Evolutionary conservation across 2,888 invertebrate genomes (phyloP), one percentile per base, ranked within the genome.

Genomic region (Incurvaria masculella): DNA sequence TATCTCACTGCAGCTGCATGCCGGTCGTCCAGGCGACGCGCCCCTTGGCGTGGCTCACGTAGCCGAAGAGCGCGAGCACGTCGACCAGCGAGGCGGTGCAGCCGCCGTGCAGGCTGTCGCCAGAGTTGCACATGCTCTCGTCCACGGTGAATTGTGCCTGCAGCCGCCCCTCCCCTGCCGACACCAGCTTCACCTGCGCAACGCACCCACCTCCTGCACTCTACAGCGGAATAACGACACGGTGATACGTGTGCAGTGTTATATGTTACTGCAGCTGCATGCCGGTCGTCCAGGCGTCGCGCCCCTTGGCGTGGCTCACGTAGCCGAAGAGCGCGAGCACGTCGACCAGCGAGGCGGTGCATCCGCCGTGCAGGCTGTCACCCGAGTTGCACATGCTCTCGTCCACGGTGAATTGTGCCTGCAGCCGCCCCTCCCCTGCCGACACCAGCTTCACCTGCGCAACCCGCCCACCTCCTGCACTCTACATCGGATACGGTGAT

Each of bases 361-460:
- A 67, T 0, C 67, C 67, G 18, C 67, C 67, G 40, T 67, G 67
- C n/a, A 67, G 39, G 0, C 52, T 45, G 2, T 56, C 55, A 2
- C 48, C 57, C 6, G 56, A 45, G 38, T 65, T 67, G 46, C 64
- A 64, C 60, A 66, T 64, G 20, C 51, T 48, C 1, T 52, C 48
- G 1, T 66, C 66, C 10, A 67, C 61, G 2, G 45, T 56, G 23
- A 67, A 61, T 1, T 52, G 51, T 1, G 59, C 63, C 38, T 55
- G 53, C 18, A 63, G 44, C 0, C 46, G 18, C 2, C 61, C 61
- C 23, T 63, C 55, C 1, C 49, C 55, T 11, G 58, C 50, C 1
- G 59, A 52, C 10, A 50, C 50, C 16, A 64, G 38, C 21, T 60
- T 57, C 3, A 66, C 44, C 66, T 66, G 49, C n/a, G n/a, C n/a